These are phyloP conservation scores for Amblyornis subalaris DNA, from an alignment of 2,113 vertebrate species.

Conservation along the genomic window DNA sequence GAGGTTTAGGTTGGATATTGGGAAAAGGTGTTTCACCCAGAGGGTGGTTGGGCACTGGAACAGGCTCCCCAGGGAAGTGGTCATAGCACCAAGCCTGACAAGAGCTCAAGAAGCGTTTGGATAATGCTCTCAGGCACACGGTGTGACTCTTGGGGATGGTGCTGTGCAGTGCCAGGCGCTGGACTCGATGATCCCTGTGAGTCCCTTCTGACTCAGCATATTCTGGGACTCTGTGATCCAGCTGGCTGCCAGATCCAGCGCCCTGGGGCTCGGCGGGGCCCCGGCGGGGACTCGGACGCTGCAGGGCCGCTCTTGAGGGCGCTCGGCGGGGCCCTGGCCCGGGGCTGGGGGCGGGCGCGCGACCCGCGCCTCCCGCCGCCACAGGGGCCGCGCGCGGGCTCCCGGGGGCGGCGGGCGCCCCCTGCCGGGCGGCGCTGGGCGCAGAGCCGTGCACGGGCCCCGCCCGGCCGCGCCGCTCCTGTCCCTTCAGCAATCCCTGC, in stretches of 20 bases:
- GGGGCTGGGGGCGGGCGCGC: too few species aligned
- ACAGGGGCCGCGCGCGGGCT: too few species aligned
- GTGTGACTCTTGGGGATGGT: neutral
- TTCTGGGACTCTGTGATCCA: neutral
- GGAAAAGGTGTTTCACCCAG: neutral
- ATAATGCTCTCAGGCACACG: neutral
- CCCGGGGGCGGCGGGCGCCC: too few species aligned
- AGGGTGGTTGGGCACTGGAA: neutral
- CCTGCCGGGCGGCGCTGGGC: too few species aligned
- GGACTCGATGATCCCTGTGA: neutral
- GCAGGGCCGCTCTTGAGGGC: accelerated
- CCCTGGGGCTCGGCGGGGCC: accelerated
- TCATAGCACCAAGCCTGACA: neutral
- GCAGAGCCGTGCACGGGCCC: too few species aligned
- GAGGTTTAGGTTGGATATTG: neutral
- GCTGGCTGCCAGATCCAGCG: accelerated
- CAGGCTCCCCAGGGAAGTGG: neutral
- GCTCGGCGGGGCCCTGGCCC: too few species aligned
- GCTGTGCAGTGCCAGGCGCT: too few species aligned
- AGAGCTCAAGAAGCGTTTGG: neutral
- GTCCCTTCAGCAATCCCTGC: neutral
- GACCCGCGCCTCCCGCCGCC: too few species aligned
- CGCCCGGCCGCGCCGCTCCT: neutral
- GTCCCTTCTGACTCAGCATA: neutral
- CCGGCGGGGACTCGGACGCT: neutral